Evolutionary conservation across 1,140 invertebrate species (phyloP).

Genomic region (Coboldia fuscipes): DNA sequence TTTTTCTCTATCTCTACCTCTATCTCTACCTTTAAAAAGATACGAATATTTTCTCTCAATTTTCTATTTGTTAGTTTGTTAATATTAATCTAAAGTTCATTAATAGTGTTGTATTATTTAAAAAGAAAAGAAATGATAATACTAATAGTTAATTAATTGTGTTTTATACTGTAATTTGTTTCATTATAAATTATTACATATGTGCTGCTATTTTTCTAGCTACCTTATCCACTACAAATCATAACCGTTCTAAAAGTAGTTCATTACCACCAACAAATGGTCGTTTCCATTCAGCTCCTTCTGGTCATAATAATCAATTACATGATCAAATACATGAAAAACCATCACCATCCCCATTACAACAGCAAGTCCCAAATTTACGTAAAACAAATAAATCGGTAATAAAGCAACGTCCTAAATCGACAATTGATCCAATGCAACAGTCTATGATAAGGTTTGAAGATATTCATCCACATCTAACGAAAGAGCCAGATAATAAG

Average conservation of each 20-base stretch:
- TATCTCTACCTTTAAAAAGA: too few species aligned
- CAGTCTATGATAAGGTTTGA: constrained; percentile 2
- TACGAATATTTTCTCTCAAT: too few species aligned
- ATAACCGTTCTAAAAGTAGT: constrained; percentile 28
- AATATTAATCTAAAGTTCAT: too few species aligned
- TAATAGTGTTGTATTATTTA: too few species aligned
- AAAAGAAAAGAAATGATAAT: too few species aligned
- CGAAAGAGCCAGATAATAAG: constrained; percentile 1
- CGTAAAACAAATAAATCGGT: constrained; percentile 5
- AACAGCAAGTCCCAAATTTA: constrained; percentile 9
- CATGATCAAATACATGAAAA: constrained; percentile 11
- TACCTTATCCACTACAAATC: constrained; percentile 25
- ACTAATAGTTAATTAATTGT: too few species aligned
- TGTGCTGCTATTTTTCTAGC: constrained; percentile 22
- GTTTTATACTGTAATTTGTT: too few species aligned
- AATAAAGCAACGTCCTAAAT: constrained; percentile 4
- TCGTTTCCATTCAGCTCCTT: constrained; percentile 14
- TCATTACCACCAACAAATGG: constrained; percentile 17
- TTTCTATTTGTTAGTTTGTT: too few species aligned
- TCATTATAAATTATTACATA: too few species aligned
- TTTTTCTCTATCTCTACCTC: too few species aligned
- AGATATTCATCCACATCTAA: too few species aligned
- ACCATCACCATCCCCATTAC: constrained; percentile 6
- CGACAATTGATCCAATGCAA: constrained; percentile 2
- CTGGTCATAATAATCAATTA: constrained; percentile 7